Evolutionary conservation across 2,888 invertebrate genomes (phyloP).

Genomic region (Seira ritae): DNA sequence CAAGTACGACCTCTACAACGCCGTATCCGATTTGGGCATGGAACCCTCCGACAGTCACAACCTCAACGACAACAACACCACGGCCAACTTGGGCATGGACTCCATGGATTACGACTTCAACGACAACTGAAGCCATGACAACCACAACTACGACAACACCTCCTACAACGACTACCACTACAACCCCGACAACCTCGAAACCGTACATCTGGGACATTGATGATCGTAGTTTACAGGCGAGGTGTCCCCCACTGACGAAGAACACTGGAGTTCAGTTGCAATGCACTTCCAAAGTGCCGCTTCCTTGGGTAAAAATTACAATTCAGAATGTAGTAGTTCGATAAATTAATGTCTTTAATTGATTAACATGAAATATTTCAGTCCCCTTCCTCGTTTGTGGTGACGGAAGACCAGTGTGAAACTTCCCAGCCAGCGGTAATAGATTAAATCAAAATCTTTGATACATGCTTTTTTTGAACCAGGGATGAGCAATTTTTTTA

Average conservation of each 20-base stretch:
- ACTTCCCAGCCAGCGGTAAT: constrained; percentile 9
- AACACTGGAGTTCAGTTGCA: constrained; percentile 44
- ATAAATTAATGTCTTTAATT: too few species aligned
- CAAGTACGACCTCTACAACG: not conserved
- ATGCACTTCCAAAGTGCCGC: constrained; percentile 51
- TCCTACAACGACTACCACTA: constrained; percentile 13
- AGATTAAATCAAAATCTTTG: not conserved
- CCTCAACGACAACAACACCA: not conserved
- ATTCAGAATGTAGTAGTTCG: too few species aligned
- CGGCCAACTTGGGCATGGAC: not conserved
- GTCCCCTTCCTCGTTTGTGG: constrained; percentile 27
- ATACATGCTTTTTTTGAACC: not conserved
- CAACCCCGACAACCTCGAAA: constrained; percentile 8
- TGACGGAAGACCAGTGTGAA: constrained; percentile 45
- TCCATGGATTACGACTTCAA: not conserved
- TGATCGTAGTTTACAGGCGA: not conserved
- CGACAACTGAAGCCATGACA: not conserved
- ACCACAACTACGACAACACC: constrained; percentile 6
- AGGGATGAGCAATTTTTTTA: not conserved
- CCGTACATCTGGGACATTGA: not conserved
- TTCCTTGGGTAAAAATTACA: constrained; percentile 33
- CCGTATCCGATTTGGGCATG: not conserved
- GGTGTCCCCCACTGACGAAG: constrained; percentile 45
- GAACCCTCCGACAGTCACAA: not conserved
- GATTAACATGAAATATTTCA: too few species aligned